Base-by-base conservation (phyloP, 2,113 vertebrate genomes). In the Prochilodus magdalenae region DNA sequence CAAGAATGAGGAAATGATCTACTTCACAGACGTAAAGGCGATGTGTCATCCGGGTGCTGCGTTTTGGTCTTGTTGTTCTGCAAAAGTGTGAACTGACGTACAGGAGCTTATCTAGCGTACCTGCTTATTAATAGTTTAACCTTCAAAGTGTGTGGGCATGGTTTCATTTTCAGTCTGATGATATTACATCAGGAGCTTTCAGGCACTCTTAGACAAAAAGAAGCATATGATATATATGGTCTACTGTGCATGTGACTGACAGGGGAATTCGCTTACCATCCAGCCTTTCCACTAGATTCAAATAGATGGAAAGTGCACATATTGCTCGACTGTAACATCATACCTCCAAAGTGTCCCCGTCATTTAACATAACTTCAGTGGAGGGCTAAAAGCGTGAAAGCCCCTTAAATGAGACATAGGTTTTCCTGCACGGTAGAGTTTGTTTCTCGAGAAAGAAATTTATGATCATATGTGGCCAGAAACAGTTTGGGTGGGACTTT, bases 121-220 rank as follows among this genome's bases (percentile, higher is more conserved):
- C n/a, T 26, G 24, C 27, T 36, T 36, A 20, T 67, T 5, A 33
- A 80, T 26, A 3, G 6, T 63, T 80, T 80, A 63, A 24, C 55
- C 78, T 47, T 88, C n/a, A 20, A 44, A 51, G 0, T 55, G 84
- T 88, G 86, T 85, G 40, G 76, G 75, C 33, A 66, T 22, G 74
- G 60, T 79, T 67, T 36, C 62, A 18, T 27, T 74, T 62, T 55
- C 74, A 60, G n/a, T 29, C 20, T 44, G 20, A 27, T 60, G n/a
- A 29, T 74, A 22, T 51, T 51, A 49, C 20, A 49, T 51, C 22
- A 27, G 22, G 3, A 14, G 4, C n/a, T 29, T 67, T 65, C 20
- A 33, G 44, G 51, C 6, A 18, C 24, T 53, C 30, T 63, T n/a
- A 74, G 27, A 47, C 24, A 26, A 33, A 79, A 24, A 69, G 40